Conservation (phyloP, 2,888 invertebrate species). For the Lacanobia wlatinum region DNA sequence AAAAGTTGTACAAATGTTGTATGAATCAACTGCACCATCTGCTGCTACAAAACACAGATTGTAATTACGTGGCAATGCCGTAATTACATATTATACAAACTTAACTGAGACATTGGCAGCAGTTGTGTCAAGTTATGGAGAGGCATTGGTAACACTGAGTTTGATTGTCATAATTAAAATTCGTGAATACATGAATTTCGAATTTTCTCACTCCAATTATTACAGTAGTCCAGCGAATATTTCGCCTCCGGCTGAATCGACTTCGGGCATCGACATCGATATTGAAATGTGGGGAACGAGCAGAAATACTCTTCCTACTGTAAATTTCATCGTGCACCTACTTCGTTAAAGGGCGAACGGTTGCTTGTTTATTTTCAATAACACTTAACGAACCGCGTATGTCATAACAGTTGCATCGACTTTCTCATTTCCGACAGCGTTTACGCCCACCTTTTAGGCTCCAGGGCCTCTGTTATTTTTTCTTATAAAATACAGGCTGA, state of each 20-base stretch:
- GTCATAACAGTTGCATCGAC: conserved; percentile 89
- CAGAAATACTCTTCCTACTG: conserved; percentile 53
- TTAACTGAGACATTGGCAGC: conserved; percentile 33
- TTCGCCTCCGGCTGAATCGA: background rate
- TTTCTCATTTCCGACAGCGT: conserved; percentile 87
- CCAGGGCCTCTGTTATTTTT: conserved; percentile 85
- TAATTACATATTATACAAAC: conserved; percentile 46
- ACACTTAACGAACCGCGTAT: conserved; percentile 86
- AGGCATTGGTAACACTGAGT: background rate
- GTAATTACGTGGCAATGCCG: conserved; percentile 62
- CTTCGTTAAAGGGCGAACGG: conserved; percentile 75
- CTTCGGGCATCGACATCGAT: conserved; percentile 10
- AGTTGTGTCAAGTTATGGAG: conserved; percentile 19
- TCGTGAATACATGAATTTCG: conserved; percentile 11
- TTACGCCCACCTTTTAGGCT: conserved; percentile 87
- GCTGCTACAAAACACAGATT: conserved; percentile 67
- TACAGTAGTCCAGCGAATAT: conserved; percentile 10
- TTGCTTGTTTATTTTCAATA: conserved; percentile 83
- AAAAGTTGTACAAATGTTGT: conserved; percentile 70
- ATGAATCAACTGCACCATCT: conserved; percentile 71
- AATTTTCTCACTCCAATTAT: conserved; percentile 23
- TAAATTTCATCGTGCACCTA: conserved; percentile 44
- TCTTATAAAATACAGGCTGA: conserved; percentile 83
- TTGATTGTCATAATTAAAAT: conserved; percentile 25
- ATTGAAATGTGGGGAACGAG: conserved; percentile 24